Conservation (phyloP, 2,113 vertebrate genomes). For the Lamprologus callipterus region DNA sequence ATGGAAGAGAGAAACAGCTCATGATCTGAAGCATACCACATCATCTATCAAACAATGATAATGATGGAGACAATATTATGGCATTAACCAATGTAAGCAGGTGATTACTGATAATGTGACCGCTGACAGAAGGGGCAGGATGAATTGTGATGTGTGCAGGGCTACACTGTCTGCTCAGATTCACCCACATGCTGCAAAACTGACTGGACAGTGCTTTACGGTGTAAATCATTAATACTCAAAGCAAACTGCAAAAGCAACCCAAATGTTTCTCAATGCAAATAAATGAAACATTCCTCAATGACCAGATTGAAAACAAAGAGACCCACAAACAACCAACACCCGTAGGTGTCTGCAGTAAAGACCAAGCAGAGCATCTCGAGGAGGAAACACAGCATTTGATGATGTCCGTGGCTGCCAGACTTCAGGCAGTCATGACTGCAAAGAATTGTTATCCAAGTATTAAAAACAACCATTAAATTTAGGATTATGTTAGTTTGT, state of each 20-base stretch:
- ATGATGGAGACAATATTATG: not conserved
- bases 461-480: not conserved
- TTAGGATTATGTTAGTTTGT: not conserved
- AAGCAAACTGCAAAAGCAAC: not conserved
- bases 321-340: not conserved
- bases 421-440: not conserved
- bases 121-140: not conserved
- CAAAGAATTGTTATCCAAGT: not conserved
- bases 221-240: not conserved
- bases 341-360: not conserved
- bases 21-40: not conserved
- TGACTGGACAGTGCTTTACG: not conserved
- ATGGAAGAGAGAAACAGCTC: not conserved
- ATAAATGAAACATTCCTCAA: not conserved
- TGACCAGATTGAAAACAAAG: not conserved
- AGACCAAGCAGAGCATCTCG: not conserved
- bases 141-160: not conserved
- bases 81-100: not conserved
- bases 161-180: not conserved
- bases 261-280: not conserved
- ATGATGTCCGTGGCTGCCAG: not conserved
- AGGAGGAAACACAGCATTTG: not conserved
- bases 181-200: not conserved
- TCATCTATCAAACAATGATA: not conserved
- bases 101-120: not conserved